Evolutionary conservation across 2,888 invertebrate genomes (phyloP).

Genomic region (Apoda limacodes): DNA sequence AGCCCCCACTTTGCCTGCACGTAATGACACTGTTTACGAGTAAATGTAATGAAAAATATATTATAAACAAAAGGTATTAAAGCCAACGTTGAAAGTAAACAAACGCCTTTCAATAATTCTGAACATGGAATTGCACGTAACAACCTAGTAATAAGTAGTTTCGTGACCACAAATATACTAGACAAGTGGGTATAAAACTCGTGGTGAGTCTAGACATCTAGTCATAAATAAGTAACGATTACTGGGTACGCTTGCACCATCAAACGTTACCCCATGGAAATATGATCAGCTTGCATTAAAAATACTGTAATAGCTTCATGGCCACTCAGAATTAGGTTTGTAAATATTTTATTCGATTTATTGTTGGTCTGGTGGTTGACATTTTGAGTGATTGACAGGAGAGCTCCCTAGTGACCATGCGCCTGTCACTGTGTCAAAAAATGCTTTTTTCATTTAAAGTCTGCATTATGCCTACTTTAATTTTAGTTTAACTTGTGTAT

Average conservation of each 20-base stretch:
- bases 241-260: conserved; percentile 39
- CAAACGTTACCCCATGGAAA: conserved; percentile 35
- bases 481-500: too few relatives aligned
- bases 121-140: conserved; percentile 33
- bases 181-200: conserved; percentile 32
- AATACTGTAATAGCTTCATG: conserved; percentile 55
- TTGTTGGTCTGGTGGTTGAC: conserved; percentile 40
- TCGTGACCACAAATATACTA: conserved; percentile 51
- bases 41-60: too few relatives aligned
- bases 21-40: too few relatives aligned
- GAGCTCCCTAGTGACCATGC: conserved; percentile 37
- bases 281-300: conserved; percentile 35
- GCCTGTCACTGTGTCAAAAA: conserved; percentile 24
- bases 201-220: conserved; percentile 47
- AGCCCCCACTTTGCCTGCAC: too few relatives aligned
- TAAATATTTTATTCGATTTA: conserved; percentile 62
- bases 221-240: conserved; percentile 53
- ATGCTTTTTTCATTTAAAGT: too few relatives aligned
- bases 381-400: conserved; percentile 61
- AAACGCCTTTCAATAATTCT: conserved; percentile 18
- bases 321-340: conserved; percentile 55
- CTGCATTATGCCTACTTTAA: too few relatives aligned
- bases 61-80: too few relatives aligned
- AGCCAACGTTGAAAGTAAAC: background rate
- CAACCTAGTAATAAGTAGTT: conserved; percentile 37